Base-by-base conservation (phyloP, 1,140 invertebrate species). In the Brevipalpus yothersi region DNA sequence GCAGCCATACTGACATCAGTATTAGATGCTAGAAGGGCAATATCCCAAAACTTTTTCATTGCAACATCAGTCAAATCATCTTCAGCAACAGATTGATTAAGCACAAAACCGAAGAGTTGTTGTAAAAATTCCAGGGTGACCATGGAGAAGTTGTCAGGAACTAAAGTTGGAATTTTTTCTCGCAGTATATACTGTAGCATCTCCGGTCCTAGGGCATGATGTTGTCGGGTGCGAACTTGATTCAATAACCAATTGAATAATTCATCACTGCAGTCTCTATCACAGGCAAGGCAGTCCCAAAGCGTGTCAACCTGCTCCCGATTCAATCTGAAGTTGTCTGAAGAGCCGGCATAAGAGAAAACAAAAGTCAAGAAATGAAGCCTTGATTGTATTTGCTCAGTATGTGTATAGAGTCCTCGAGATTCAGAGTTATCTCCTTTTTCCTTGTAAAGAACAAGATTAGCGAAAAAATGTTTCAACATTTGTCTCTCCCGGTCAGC, bases 1-100 rank as follows among this genome's bases (percentile, higher is more conserved):
- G 89, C 87, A 7, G 86, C 82, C 79, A 91, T 82, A 62, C 86
- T 91, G 0, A 93, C 89, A 69, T 93, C 87, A 75, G 85, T 89
- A 68, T 83, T 90, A 62, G 82, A 82, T 1, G 87, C 86, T 63
- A 82, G 75, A 0, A 93, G 71, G 0, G 89, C 89, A 62, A 94
- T 91, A 69, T 83, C 84, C 88, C 89, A 94, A 19, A 93, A 72
- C 67, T 92, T 86, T 71, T 88, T 83, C 82, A 92, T 91, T 13
- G 85, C 86, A 39, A 39, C 31, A 15, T 15, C 12, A 17, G 31
- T 41, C 19, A 40, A 31, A 40, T 47, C 31, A 49, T 19, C 43
- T 31, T 49, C 41, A 10, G 15, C 43, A 10, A 47, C 19, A 55
- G 15, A 21, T 56, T 58, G 40, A n/a, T 57, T 58, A 3, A 63